Conservation (phyloP, 2,888 invertebrate species). For the Cephus pygmeus region DNA sequence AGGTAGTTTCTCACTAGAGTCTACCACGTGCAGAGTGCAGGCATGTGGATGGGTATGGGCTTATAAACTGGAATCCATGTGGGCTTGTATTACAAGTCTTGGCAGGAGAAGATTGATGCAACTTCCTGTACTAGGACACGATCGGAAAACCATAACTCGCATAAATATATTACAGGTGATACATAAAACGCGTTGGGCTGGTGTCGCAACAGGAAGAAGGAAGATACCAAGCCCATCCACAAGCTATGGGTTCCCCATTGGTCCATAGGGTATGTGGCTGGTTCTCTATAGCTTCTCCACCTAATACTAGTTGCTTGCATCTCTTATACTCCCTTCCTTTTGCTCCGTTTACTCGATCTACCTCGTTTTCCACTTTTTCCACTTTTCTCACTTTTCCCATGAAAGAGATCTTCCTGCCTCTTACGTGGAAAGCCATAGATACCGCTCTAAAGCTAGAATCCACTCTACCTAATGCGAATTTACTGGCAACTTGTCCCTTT, state of each 20-base stretch:
- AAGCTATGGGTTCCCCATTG: neutral
- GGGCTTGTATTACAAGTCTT: constrained; percentile 9
- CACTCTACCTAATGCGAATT: neutral
- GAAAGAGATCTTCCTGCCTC: neutral
- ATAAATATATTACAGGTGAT: constrained; percentile 38
- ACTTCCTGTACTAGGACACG: constrained; percentile 32
- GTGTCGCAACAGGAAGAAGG: neutral
- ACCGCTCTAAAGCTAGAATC: neutral
- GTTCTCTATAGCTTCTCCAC: neutral
- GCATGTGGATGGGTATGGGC: neutral
- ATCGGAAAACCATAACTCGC: constrained; percentile 44
- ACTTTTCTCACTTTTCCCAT: neutral
- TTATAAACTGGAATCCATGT: constrained; percentile 8
- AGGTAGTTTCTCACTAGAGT: neutral
- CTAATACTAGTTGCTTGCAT: neutral
- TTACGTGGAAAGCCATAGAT: neutral
- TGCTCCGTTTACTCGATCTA: neutral
- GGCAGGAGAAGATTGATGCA: constrained; percentile 38
- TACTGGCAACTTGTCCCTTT: neutral
- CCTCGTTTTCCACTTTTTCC: neutral
- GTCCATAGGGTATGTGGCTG: neutral
- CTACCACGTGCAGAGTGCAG: neutral
- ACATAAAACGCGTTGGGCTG: constrained; percentile 25
- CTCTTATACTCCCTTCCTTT: neutral
- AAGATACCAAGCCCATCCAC: neutral